Evolutionary conservation across 2,888 invertebrate species (phyloP).

Genomic region (Drosophila koepferae): DNA sequence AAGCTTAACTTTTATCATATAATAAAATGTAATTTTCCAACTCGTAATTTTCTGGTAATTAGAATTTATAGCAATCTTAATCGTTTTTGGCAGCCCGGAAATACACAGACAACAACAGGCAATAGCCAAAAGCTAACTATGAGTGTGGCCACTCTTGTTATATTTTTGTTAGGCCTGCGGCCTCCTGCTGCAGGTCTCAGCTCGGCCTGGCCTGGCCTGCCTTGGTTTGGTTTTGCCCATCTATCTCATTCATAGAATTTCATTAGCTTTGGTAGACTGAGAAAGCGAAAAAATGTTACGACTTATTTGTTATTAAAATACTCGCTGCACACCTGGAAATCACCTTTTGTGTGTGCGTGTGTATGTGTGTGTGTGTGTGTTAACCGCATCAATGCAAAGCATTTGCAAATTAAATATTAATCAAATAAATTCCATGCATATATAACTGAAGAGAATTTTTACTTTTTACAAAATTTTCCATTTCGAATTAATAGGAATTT

Average conservation of each 20-base stretch:
- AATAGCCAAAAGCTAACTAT: constrained; percentile 13
- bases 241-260: constrained; percentile 63
- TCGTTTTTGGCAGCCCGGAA: constrained; percentile 69
- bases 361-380: constrained; percentile 8
- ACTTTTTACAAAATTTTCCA: constrained; percentile 68
- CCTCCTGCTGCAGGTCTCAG: background rate
- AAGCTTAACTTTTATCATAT: constrained; percentile 82
- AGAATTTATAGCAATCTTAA: constrained; percentile 80
- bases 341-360: constrained; percentile 9
- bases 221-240: background rate
- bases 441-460: constrained; percentile 35
- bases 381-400: constrained; percentile 30
- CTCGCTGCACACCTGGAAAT: constrained; percentile 38
- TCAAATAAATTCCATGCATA: constrained; percentile 53
- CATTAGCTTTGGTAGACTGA: constrained; percentile 32
- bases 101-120: constrained; percentile 1
- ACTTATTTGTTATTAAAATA: constrained; percentile 32
- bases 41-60: constrained; percentile 81
- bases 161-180: constrained; percentile 10
- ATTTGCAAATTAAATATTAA: constrained; percentile 74
- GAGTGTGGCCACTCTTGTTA: constrained; percentile 2
- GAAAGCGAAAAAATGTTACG: constrained; percentile 20
- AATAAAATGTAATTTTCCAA: constrained; percentile 81
- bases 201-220: too few relatives aligned
- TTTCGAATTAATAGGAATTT: constrained; percentile 80